Evolutionary conservation across 2,888 invertebrate genomes (phyloP), one percentile per base, ranked within the genome.

Genomic region (Microplitis manilae): DNA sequence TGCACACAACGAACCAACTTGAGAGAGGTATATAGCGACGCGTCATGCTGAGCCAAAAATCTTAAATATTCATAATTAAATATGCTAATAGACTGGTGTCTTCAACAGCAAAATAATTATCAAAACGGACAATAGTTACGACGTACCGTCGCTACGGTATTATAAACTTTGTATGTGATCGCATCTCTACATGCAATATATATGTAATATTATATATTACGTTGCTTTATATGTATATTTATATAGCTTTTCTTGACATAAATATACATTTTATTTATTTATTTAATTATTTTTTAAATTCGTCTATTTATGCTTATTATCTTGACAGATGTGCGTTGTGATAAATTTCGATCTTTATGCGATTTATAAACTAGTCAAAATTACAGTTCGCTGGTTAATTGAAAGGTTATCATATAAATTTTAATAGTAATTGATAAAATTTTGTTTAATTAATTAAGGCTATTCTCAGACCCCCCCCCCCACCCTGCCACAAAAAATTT

Each of bases 11-110:
- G 30, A 30, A 30, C 73, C 74, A 75, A 74, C 67, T 65, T 69
- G 67, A 73, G 77, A 77, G 75, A 60, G 73, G 81, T 81, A 81
- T 81, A 81, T 81, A 82, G 80, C 76, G 68, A 76, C 77, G 84
- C 82, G 79, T 84, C 88, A 88, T 83, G 88, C 88, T 88, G 88
- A 40, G 88, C 85, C 85, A 85, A 87, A 88, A 88, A 88, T 88
- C 85, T 87, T 85, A 87, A 88, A 88, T 86, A 88, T 88, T 87
- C 87, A 87, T 87, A 88, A 88, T 88, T 88, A 88, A 88, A 88
- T 88, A 88, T 88, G 88, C 87, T 88, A 88, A 88, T 88, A 87
- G 87, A 87, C 85, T 85, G 84, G 83, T 84, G 86, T 86, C 86
- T 86, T 87, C 84, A 86, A 86, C 86, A 85, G 86, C 80, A 84